A percentile compares a stretch with the other conserved stretches of the same genome.
Conservation (phyloP, 2,888 invertebrate species). For the Amiota mariae region DNA sequence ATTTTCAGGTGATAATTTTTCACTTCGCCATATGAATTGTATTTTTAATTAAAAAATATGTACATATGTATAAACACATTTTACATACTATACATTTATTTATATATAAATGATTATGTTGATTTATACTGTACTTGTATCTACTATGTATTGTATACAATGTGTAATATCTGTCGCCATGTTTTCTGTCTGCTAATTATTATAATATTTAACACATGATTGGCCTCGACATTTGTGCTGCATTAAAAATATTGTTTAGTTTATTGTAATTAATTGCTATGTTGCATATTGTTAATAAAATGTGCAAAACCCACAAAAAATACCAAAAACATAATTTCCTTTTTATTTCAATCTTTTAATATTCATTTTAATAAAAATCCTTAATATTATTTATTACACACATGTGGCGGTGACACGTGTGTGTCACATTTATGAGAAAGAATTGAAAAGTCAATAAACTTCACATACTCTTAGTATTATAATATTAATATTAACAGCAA, state of each 20-base stretch:
- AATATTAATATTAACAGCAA: slow-evolving; percentile 58
- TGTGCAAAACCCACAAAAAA: not conserved
- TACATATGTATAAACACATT: too few species aligned
- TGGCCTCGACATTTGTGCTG: slow-evolving; percentile 62
- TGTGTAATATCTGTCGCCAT: slow-evolving; percentile 48
- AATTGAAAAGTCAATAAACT: not conserved
- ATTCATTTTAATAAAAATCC: too few species aligned
- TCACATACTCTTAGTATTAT: slow-evolving; percentile 41
- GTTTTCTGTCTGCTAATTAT: slow-evolving; percentile 62
- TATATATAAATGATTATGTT: slow-evolving; percentile 6
- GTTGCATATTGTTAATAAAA: slow-evolving; percentile 10
- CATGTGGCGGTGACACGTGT: slow-evolving; percentile 54
- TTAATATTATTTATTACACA: not conserved
- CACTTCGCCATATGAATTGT: slow-evolving; percentile 71
- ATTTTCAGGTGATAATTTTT: slow-evolving; percentile 73
- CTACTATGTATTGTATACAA: slow-evolving; percentile 36
- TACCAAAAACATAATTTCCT: not conserved
- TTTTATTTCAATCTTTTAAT: not conserved
- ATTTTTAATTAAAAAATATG: slow-evolving; percentile 71
- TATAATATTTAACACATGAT: slow-evolving; percentile 69
- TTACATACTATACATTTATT: slow-evolving; percentile 28
- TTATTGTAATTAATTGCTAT: slow-evolving; percentile 61
- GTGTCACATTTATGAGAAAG: slow-evolving; percentile 45
- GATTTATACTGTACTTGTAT: slow-evolving; percentile 35
- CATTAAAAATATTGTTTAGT: slow-evolving; percentile 67